Percentiles rank a stretch among this genome's conserved stretches.
phyloP scores from a whole-genome alignment of 2,113 vertebrate species.

The Oceanites oceanicus region DNA sequence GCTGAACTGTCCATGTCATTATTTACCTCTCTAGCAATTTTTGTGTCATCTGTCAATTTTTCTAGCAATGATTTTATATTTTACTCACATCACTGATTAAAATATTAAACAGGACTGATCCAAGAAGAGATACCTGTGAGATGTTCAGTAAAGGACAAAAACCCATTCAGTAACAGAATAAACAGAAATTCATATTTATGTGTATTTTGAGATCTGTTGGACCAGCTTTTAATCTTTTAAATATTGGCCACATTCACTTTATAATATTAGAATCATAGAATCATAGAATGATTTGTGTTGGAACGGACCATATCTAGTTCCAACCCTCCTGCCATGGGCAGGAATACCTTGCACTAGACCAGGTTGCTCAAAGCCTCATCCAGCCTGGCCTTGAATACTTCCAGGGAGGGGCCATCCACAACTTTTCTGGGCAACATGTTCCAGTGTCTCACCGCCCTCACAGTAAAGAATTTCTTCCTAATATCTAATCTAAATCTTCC shows the following conservation, averaged over 20 bases:
- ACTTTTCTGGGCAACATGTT: not conserved
- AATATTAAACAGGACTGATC: not conserved
- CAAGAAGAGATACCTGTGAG: not conserved
- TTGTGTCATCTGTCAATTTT: not conserved
- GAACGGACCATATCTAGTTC: not conserved
- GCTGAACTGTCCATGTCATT: not conserved
- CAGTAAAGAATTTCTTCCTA: not conserved
- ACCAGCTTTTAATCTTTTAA: not conserved
- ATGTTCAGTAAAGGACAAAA: not conserved
- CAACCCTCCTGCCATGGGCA: not conserved
- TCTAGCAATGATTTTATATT: not conserved
- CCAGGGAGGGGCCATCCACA: not conserved
- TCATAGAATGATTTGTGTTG: not conserved
- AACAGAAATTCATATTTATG: not conserved
- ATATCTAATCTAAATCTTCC: not conserved
- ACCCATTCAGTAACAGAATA: not conserved
- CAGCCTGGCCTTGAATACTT: not conserved
- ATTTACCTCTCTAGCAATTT: not conserved
- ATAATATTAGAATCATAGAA: not conserved
- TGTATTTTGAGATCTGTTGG: not conserved
- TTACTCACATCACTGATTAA: not conserved
- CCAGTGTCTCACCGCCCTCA: not conserved
- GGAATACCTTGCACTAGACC: not conserved
- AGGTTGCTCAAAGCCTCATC: not conserved
- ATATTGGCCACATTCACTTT: not conserved